A percentile compares a stretch with the other conserved stretches of the same genome.
These are phyloP conservation scores for Tapirus indicus DNA, from an alignment of 2,797 vertebrate genomes.

Conservation along the genomic window DNA sequence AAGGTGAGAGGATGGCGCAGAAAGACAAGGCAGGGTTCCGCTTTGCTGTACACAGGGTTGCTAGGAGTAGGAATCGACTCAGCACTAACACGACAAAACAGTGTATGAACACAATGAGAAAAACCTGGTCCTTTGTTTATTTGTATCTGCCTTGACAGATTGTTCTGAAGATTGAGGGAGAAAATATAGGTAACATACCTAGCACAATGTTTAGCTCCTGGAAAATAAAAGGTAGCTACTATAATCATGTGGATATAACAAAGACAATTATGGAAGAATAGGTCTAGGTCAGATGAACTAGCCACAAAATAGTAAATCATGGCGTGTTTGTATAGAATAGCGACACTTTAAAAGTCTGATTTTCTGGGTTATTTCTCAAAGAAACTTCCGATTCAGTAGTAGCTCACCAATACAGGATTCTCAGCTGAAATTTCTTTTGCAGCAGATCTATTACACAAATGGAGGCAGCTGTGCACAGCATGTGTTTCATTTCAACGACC, in stretches of 20 bases:
- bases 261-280: constrained; percentile 7
- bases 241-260: neutral
- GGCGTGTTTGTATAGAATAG: neutral
- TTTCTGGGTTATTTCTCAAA: constrained; percentile 74
- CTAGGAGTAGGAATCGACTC: no score
- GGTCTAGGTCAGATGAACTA: neutral
- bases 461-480: constrained; percentile 79
- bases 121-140: constrained; percentile 16
- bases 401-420: constrained; percentile 26
- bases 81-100: neutral
- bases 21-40: no score
- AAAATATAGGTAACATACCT: neutral
- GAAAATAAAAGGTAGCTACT: constrained; percentile 37
- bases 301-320: constrained; percentile 60
- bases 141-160: neutral
- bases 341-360: constrained; percentile 59
- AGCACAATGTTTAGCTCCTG: neutral
- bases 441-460: constrained; percentile 66
- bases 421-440: constrained; percentile 66
- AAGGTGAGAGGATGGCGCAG: no score
- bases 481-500: constrained; percentile 69
- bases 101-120: neutral
- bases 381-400: constrained; percentile 68
- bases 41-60: no score
- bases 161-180: neutral